Evolutionary conservation across 2,797 vertebrate genomes (phyloP).

Genomic region (Psittacula derbiana): DNA sequence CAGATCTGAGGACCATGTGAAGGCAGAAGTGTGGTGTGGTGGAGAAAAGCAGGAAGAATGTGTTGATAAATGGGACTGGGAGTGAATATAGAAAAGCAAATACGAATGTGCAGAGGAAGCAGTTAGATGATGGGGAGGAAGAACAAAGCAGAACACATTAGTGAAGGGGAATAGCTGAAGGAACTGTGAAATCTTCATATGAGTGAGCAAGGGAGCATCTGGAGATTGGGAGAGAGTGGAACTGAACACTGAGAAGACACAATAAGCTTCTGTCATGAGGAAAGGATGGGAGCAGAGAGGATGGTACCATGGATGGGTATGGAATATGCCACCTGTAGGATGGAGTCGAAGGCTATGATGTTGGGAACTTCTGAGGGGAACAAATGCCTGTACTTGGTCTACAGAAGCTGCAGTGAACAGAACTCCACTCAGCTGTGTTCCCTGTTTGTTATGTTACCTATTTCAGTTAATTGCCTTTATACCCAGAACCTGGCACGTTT

Average conservation of each 20-base stretch:
- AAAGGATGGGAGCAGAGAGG: neutral
- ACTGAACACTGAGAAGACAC: neutral
- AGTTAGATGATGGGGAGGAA: neutral
- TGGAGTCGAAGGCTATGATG: neutral
- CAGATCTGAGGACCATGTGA: neutral
- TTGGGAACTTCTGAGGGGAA: neutral
- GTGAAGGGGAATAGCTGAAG: neutral
- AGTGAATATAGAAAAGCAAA: neutral
- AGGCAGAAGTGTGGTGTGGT: neutral
- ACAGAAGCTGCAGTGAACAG: neutral
- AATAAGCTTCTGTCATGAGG: neutral
- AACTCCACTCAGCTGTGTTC: neutral
- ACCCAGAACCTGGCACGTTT: accelerated
- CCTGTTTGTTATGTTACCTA: accelerated
- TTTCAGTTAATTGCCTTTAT: neutral
- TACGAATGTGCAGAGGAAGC: neutral
- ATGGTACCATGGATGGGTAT: neutral
- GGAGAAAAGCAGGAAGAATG: neutral
- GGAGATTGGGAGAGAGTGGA: neutral
- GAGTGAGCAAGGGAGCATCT: neutral
- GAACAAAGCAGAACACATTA: neutral
- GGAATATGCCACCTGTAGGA: neutral
- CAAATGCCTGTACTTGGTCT: neutral
- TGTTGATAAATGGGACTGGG: neutral
- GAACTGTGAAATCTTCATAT: neutral